Evolutionary conservation across 2,113 vertebrate species (phyloP), one percentile per base, ranked within the genome.

Genomic region (Cromileptes altivelis): DNA sequence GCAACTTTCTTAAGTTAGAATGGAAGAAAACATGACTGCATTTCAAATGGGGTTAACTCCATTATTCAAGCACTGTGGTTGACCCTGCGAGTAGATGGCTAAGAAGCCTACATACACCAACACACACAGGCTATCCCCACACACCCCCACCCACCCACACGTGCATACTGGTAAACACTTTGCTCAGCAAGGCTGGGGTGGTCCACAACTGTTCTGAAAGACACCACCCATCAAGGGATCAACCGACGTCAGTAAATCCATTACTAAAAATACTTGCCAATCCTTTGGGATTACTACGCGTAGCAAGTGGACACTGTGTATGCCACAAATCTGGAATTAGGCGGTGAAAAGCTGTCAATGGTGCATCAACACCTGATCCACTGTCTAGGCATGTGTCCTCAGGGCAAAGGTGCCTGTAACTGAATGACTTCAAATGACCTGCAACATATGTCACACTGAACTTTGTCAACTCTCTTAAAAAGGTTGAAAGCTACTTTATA

Each of bases 211-310:
- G 79, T 65, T 89, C 75, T 80, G 67, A 87, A 87, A 91, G 88
- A 88, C 75, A 23, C 75, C 78, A 85, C 90, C 89, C 89, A 91
- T 92, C 93, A 94, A 90, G 82, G 91, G 92, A 93, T 95, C 93
- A 94, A 87, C 86, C 12, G 89, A 91, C 78, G 76, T 70, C 88
- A 88, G 90, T 92, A 94, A 94, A 94, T 92, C 93, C 93, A 94
- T 92, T 89, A 91, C 94, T 95, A 93, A 94, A 94, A 94, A 94
- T 94, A 94, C 92, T 93, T 94, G 80, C 89, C 94, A 93, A 93
- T 93, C 93, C 94, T 91, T 90, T 93, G 87, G 93, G 92, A 94
- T 95, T 94, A 95, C 93, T 90, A 92, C 23, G 85, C 88, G 87
- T 78, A 92, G 88, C 91, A 88, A 95, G 91, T 93, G 91, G 78